These are phyloP conservation scores for Petaurus breviceps DNA, from an alignment of 2,113 vertebrate species.

Conservation along the genomic window DNA sequence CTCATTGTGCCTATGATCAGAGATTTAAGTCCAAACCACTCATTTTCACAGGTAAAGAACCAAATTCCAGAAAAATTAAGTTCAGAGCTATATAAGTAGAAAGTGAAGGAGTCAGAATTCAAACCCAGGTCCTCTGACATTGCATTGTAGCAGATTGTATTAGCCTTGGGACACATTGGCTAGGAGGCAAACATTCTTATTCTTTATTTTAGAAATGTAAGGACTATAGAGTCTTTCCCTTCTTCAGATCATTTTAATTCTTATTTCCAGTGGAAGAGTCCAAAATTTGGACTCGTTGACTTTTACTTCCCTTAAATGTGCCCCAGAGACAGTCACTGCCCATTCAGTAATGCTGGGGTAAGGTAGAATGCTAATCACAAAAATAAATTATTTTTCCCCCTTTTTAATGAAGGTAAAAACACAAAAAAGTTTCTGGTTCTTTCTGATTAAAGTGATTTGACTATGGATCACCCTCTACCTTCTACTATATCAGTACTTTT, in stretches of 20 bases:
- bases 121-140: neutral
- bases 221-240: neutral
- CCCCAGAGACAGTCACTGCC: neutral
- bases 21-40: neutral
- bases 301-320: conserved; percentile 13
- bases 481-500: neutral
- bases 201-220: neutral
- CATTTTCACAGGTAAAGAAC: neutral
- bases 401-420: conserved; percentile 1
- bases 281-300: neutral
- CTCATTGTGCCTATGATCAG: neutral
- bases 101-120: neutral
- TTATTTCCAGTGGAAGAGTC: neutral
- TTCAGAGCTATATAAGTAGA: neutral
- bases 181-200: neutral
- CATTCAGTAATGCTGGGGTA: conserved; percentile 8
- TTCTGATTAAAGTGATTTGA: neutral
- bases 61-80: neutral
- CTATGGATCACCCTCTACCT: neutral
- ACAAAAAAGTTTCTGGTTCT: conserved; percentile 7
- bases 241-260: neutral
- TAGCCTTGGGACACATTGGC: neutral
- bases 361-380: conserved; percentile 15
- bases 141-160: neutral
- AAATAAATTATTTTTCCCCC: conserved; percentile 6